phyloP scores from a whole-genome alignment of 2,888 invertebrate species.

The Pseudococcus viburni region DNA sequence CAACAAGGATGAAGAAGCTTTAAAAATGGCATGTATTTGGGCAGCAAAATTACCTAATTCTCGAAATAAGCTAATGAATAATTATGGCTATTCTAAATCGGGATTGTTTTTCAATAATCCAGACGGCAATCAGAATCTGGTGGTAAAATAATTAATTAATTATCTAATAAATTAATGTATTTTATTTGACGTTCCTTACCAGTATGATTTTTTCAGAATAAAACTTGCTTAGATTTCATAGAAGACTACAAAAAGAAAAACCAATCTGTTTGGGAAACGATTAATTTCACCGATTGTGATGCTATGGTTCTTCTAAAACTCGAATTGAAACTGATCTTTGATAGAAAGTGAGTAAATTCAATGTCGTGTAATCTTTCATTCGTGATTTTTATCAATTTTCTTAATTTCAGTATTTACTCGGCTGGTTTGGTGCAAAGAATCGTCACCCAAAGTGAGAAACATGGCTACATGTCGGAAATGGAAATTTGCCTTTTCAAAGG shows the following conservation, averaged over 20 bases:
- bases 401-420: background rate
- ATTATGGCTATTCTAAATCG: background rate
- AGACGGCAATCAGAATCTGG: background rate
- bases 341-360: background rate
- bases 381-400: background rate
- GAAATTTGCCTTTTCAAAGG: background rate
- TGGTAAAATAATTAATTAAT: background rate
- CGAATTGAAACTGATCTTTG: background rate
- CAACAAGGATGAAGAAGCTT: background rate
- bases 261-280: background rate
- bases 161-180: background rate
- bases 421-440: background rate
- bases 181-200: background rate
- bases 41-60: background rate
- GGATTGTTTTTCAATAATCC: background rate
- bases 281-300: background rate
- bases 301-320: background rate
- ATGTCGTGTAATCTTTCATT: background rate
- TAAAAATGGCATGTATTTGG: background rate
- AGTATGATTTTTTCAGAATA: constrained; percentile 29
- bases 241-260: background rate
- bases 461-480: background rate
- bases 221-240: constrained; percentile 4
- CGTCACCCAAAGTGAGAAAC: background rate
- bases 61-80: background rate